These are phyloP conservation scores for Lanistes nyassanus DNA, from an alignment of 1,140 invertebrate species.

Conservation along the genomic window DNA sequence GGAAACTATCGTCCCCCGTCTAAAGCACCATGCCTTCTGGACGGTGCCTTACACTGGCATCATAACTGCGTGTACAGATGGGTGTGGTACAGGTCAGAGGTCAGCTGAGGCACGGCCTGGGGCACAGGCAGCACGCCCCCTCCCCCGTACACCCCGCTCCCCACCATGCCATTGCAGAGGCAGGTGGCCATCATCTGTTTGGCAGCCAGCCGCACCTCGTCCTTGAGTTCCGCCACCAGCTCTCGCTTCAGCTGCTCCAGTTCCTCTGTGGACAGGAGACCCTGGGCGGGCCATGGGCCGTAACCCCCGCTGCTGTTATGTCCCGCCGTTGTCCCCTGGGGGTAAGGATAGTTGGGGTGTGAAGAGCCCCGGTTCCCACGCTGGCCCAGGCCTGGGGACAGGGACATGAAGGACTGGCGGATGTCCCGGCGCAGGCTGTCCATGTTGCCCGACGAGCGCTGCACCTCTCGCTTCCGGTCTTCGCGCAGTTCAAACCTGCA, in stretches of 20 bases:
- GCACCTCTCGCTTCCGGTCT: conserved; percentile 69
- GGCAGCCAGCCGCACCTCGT: conserved; percentile 58
- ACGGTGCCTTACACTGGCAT: conserved; percentile 9
- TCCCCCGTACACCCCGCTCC: conserved; percentile 27
- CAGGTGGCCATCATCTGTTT: conserved; percentile 20
- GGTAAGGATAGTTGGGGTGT: conserved; percentile 8
- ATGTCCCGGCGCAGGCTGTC: conserved; percentile 70
- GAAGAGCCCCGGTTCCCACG: neutral
- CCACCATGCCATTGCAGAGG: conserved; percentile 28
- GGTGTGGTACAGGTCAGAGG: conserved; percentile 66
- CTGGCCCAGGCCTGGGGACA: conserved; percentile 21
- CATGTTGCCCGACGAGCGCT: conserved; percentile 67
- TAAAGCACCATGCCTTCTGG: neutral
- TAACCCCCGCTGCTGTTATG: conserved; percentile 10
- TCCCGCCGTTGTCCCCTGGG: neutral
- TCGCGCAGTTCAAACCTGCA: conserved; percentile 71
- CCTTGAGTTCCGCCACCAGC: conserved; percentile 56
- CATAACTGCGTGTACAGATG: conserved; percentile 67
- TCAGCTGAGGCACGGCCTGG: conserved; percentile 34
- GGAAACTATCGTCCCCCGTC: neutral
- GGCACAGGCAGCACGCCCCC: conserved; percentile 10
- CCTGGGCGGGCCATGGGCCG: conserved; percentile 3
- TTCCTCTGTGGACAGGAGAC: conserved; percentile 43
- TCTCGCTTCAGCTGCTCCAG: conserved; percentile 64
- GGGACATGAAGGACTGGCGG: conserved; percentile 48